These are phyloP conservation scores for Euura lappo DNA, from an alignment of 1,140 invertebrate genomes.

Conservation along the genomic window DNA sequence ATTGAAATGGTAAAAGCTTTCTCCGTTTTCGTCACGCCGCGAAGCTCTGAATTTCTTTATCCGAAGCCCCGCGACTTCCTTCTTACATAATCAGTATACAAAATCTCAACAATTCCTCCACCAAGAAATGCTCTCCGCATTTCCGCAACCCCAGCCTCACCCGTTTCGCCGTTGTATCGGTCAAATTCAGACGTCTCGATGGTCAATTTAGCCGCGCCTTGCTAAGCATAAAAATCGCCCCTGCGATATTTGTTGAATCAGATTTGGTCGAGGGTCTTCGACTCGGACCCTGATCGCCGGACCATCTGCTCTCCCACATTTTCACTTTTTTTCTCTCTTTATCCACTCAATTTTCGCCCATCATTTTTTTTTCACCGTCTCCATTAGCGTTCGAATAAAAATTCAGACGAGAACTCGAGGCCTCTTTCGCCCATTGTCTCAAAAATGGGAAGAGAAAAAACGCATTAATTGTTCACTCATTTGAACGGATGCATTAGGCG, in stretches of 20 bases:
- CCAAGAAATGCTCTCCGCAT: not conserved
- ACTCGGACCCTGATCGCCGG: not conserved
- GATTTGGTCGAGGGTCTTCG: not conserved
- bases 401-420: not conserved
- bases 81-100: not conserved
- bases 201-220: not conserved
- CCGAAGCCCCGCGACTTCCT: not conserved
- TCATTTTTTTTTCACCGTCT: not conserved
- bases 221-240: constrained; percentile 2
- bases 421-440: too few relatives aligned
- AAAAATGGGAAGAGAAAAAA: not conserved
- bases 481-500: not conserved
- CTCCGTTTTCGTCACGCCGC: too few relatives aligned
- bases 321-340: not conserved
- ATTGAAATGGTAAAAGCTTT: too few relatives aligned
- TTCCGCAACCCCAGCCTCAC: not conserved
- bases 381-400: too few relatives aligned
- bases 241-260: not conserved
- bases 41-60: too few relatives aligned
- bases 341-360: not conserved
- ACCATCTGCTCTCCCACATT: not conserved
- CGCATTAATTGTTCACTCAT: not conserved
- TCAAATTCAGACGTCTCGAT: constrained; percentile 6
- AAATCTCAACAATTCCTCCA: not conserved
- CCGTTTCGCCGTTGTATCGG: not conserved